phyloP scores from a whole-genome alignment of 1,140 invertebrate genomes.

The Polyergus mexicanus region DNA sequence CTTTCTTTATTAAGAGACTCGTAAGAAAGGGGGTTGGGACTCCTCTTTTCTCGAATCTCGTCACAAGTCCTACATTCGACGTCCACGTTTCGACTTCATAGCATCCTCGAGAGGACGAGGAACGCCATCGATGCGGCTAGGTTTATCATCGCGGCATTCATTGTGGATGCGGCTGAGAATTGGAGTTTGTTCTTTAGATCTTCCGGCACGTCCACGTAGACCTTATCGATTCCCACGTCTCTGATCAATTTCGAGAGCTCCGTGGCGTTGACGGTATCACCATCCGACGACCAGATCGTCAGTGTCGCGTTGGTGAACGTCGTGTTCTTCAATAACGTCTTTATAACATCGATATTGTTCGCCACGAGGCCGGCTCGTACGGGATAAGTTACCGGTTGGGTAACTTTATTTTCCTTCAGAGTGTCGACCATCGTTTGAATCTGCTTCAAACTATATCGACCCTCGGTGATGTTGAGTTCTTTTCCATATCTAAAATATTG shows the following conservation, averaged over 20 bases:
- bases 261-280: conserved; percentile 88
- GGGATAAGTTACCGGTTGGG: conserved; percentile 93
- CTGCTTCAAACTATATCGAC: conserved; percentile 90
- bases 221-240: conserved; percentile 88
- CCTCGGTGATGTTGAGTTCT: conserved; percentile 83
- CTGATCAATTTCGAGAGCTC: conserved; percentile 88
- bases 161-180: conserved; percentile 54
- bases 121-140: conserved; percentile 39
- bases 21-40: neutral
- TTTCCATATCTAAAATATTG: conserved; percentile 76
- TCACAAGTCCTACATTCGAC: conserved; percentile 17
- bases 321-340: conserved; percentile 86
- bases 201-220: conserved; percentile 91
- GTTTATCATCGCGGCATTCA: neutral
- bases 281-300: conserved; percentile 91
- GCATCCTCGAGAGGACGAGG: conserved; percentile 50
- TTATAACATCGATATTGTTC: conserved; percentile 88
- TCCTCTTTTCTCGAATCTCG: conserved; percentile 1
- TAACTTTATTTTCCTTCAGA: conserved; percentile 87
- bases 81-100: conserved; percentile 60
- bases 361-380: conserved; percentile 92
- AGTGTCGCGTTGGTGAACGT: conserved; percentile 86
- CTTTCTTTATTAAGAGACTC: conserved; percentile 18
- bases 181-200: conserved; percentile 87
- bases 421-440: conserved; percentile 91